Evolutionary conservation across 2,797 vertebrate genomes (phyloP).

Genomic region (Alosa sapidissima): DNA sequence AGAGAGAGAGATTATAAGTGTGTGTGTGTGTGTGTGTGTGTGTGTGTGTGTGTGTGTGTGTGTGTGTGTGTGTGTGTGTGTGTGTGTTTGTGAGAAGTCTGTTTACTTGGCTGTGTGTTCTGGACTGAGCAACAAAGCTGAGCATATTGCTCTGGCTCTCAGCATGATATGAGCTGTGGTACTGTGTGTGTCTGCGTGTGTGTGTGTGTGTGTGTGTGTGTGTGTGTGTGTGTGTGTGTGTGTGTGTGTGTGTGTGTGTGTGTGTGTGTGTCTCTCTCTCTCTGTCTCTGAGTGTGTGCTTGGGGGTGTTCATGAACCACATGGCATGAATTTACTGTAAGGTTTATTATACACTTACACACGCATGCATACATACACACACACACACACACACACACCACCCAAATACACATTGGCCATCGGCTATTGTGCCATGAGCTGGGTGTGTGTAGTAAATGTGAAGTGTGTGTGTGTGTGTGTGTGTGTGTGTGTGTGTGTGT

Average conservation of each 20-base stretch:
- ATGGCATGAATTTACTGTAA: too few species aligned
- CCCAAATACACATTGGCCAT: too few species aligned
- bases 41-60: conserved; percentile 37
- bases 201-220: neutral
- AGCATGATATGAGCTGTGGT: conserved; percentile 37
- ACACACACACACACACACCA: too few species aligned
- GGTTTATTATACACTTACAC: too few species aligned
- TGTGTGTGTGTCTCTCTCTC: neutral
- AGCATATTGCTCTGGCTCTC: conserved; percentile 53
- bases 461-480: neutral
- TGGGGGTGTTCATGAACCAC: neutral
- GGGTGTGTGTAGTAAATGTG: neutral
- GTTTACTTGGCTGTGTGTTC: conserved; percentile 52
- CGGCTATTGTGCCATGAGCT: neutral
- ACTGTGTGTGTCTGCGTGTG: neutral
- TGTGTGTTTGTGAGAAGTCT: conserved; percentile 46
- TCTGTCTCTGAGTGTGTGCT: too few species aligned
- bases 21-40: conserved; percentile 31
- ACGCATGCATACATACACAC: too few species aligned
- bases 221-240: neutral
- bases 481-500: neutral
- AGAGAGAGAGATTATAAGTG: neutral
- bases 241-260: neutral
- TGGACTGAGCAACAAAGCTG: conserved; percentile 52
- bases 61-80: conserved; percentile 33